Evolutionary conservation across 2,113 vertebrate species (phyloP).

Genomic region (Excalfactoria chinensis): DNA sequence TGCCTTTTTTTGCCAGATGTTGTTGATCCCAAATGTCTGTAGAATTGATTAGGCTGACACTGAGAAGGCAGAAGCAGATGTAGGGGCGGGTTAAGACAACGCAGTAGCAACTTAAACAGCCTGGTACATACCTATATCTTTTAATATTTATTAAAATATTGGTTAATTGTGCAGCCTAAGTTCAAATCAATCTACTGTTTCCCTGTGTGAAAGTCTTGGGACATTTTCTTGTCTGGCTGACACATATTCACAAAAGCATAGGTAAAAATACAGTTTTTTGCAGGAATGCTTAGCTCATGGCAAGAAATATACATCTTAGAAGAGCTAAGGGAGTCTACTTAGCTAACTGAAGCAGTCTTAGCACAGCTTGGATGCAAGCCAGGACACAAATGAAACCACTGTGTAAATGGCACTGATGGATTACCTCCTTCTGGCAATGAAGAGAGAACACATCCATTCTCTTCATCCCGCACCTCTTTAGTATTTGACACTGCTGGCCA

Average conservation of each 20-base stretch:
- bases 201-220: neutral
- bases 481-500: neutral
- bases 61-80: neutral
- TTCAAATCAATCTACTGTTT: neutral
- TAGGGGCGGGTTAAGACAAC: neutral
- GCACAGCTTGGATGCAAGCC: conserved; percentile 5
- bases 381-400: conserved; percentile 21
- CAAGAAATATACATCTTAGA: neutral
- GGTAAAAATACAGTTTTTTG: neutral
- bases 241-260: neutral
- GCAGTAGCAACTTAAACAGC: neutral
- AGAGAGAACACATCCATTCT: conserved; percentile 9
- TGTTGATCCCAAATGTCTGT: neutral
- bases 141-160: neutral
- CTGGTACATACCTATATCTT: neutral
- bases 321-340: neutral
- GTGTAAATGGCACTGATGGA: neutral
- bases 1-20: neutral
- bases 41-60: neutral
- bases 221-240: neutral
- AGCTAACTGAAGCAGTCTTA: neutral
- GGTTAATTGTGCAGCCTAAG: neutral
- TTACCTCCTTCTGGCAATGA: neutral
- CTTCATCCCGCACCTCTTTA: conserved; percentile 46
- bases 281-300: neutral